Evolutionary conservation across 2,113 vertebrate species (phyloP).

Genomic region (Pelmatolapia mariae): DNA sequence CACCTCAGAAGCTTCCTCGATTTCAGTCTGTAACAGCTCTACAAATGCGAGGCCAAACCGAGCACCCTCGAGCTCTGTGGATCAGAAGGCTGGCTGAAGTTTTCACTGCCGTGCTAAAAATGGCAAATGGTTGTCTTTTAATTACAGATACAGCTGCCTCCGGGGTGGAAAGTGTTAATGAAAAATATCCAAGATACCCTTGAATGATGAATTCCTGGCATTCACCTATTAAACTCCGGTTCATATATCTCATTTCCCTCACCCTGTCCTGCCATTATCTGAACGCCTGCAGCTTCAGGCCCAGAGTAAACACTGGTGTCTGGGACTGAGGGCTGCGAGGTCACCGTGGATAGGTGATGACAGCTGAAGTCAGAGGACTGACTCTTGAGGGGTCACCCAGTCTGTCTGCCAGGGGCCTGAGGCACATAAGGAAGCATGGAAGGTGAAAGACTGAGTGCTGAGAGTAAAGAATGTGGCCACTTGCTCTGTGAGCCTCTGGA

Average conservation of each 20-base stretch:
- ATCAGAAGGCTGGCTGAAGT: not conserved
- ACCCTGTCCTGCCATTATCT: not conserved
- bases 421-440: constrained; percentile 10
- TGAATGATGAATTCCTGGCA: not conserved
- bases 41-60: not conserved
- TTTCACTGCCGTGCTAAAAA: not conserved
- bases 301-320: not conserved
- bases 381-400: constrained; percentile 41
- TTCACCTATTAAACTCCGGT: not conserved
- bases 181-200: not conserved
- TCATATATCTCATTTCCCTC: not conserved
- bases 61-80: not conserved
- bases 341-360: constrained; percentile 42
- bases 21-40: not conserved
- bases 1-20: not conserved
- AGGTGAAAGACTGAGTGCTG: constrained; percentile 52
- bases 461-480: constrained; percentile 46
- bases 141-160: not conserved
- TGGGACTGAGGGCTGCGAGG: constrained; percentile 5
- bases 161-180: not conserved
- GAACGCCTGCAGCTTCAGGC: not conserved
- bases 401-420: constrained; percentile 32
- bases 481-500: not conserved
- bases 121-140: not conserved
- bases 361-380: constrained; percentile 50